phyloP scores from a whole-genome alignment of 2,888 invertebrate species.

The Drosophila differens region DNA sequence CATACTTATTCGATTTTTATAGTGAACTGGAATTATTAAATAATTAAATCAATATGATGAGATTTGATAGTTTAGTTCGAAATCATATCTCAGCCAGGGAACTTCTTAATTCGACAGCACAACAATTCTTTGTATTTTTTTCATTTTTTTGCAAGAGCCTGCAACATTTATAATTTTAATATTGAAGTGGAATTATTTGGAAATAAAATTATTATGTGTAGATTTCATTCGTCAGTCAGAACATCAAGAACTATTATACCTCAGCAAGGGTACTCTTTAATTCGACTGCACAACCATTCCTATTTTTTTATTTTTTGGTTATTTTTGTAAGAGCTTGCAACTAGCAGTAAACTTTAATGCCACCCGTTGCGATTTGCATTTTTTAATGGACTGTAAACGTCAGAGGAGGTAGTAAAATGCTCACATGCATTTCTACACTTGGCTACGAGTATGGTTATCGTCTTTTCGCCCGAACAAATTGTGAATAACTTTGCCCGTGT shows the following conservation, averaged over 20 bases:
- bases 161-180: background rate
- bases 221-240: background rate
- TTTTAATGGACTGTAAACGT: conserved; percentile 73
- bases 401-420: conserved; percentile 24
- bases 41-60: background rate
- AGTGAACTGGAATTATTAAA: background rate
- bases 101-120: background rate
- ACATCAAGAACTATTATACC: background rate
- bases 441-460: conserved; percentile 45
- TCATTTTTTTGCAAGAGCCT: background rate
- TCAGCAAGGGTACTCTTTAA: background rate
- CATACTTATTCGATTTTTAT: background rate
- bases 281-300: background rate
- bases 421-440: conserved; percentile 39
- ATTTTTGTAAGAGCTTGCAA: conserved; percentile 3
- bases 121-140: background rate
- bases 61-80: background rate
- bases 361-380: conserved; percentile 59
- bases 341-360: conserved; percentile 37
- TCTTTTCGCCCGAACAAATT: conserved; percentile 57
- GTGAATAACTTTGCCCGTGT: conserved; percentile 45
- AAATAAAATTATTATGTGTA: background rate
- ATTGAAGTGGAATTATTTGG: background rate
- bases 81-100: background rate
- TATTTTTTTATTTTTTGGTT: background rate